Base-by-base conservation (phyloP, 2,797 vertebrate genomes). In the Acanthiza pusilla region DNA sequence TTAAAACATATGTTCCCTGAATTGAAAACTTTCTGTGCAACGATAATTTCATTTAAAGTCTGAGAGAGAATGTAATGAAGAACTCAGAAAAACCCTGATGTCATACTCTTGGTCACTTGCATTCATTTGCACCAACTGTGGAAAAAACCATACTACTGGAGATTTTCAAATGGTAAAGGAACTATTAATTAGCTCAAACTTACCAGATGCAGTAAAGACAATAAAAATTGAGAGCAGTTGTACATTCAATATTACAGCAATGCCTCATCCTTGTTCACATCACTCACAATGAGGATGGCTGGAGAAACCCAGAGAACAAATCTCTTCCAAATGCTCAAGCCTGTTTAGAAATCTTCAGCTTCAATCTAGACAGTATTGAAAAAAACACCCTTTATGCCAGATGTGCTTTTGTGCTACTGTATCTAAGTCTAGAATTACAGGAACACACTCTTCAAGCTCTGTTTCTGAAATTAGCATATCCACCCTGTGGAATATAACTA, bases 121-220 rank as follows among this genome's bases (percentile, higher is more conserved):
- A 61, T 17, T 34, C 1, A 1, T 82, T 61, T 76, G 14, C 34
- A 78, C 18, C 29, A 53, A 2, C 5, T 61, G 32, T 65, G 34
- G 15, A 4, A 51, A 32, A 62, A 43, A 6, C 0, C 7, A 21
- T 18, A 13, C 1, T 57, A 7, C 12, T 58, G 63, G 38, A 67
- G 42, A 57, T 54, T 75, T 81, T 86, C 43, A 68, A 89, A 61
- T 68, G 29, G 23, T 50, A 57, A 57, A 76, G 36, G 38, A 94
- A 50, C 30, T 42, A 22, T 38, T 47, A 29, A 38, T 89, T 53
- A 82, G 9, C 21, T 75, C 71, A 72, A 40, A 61, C 16, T 57
- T 78, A 75, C 13, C 38, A 48, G 54, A 26, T 29, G 4, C 21
- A 68, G 81, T 67, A 74, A 91, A 87, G 30, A 22, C 6, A 67